These are phyloP conservation scores for Omphaloscelis lunosa DNA, from an alignment of 2,888 invertebrate species.

Conservation along the genomic window DNA sequence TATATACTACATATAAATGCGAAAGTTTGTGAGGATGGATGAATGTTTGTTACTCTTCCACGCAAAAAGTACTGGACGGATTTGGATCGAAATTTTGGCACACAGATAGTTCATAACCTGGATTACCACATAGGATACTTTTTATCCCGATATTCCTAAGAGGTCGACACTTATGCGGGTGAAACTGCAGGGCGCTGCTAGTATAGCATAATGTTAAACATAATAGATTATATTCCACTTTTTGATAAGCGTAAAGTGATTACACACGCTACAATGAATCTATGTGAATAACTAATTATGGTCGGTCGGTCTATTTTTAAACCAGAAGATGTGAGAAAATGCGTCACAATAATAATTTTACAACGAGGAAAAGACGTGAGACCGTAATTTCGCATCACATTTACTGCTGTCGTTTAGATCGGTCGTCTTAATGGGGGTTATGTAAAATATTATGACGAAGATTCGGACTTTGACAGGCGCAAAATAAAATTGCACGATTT, in stretches of 20 bases:
- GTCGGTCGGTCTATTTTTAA: constrained; percentile 40
- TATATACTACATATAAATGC: no score
- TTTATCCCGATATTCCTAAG: no score
- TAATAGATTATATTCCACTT: not conserved
- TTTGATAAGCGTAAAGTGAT: constrained; percentile 21
- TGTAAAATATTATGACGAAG: constrained; percentile 17
- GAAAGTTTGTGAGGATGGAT: no score
- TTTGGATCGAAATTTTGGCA: no score
- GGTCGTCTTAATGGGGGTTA: constrained; percentile 45
- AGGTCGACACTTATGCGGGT: no score
- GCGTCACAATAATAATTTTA: constrained; percentile 42
- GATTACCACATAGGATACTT: no score
- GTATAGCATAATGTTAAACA: not conserved
- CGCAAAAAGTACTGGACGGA: no score
- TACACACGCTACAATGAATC: constrained; percentile 22
- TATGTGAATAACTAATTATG: constrained; percentile 42
- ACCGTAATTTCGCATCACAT: constrained; percentile 40
- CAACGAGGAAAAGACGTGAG: constrained; percentile 57
- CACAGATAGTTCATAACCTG: no score
- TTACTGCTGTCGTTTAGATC: constrained; percentile 41
- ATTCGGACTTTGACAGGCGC: not conserved
- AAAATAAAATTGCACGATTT: constrained; percentile 7
- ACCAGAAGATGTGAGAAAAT: constrained; percentile 25
- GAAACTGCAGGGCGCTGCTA: no score
- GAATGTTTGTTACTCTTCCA: no score